A percentile compares a stretch with the other conserved stretches of the same genome.
Conservation (phyloP, 2,113 vertebrate species). For the Cichladusa arquata region DNA sequence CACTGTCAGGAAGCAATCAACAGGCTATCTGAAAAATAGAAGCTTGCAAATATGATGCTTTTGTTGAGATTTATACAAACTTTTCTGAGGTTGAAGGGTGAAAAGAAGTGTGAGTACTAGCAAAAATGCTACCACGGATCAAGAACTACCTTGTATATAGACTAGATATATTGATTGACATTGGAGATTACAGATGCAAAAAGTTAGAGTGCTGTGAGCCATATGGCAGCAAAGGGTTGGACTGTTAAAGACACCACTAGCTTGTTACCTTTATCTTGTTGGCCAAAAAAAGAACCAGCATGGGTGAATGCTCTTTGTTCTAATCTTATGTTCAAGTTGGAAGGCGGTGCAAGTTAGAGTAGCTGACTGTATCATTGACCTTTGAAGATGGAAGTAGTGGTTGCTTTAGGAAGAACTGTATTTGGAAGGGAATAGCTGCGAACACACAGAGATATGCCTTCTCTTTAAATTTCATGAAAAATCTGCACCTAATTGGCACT, state of each 20-base stretch:
- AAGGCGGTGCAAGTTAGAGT: background rate
- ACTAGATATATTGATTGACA: background rate
- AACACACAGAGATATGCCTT: background rate
- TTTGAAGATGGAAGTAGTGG: background rate
- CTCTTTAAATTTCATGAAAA: background rate
- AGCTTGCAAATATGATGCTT: background rate
- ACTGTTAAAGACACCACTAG: background rate
- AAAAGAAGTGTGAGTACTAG: background rate
- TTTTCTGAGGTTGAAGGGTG: background rate
- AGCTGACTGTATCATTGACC: background rate
- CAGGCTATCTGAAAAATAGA: background rate
- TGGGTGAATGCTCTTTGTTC: background rate
- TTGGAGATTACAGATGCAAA: background rate
- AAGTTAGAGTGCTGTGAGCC: background rate
- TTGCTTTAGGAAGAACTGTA: background rate
- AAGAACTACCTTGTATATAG: background rate
- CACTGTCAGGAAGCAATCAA: background rate
- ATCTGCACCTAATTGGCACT: background rate
- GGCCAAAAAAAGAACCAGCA: background rate
- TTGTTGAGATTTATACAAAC: background rate
- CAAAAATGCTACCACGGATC: background rate
- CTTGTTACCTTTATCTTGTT: background rate
- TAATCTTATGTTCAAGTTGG: background rate
- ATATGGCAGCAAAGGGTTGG: background rate
- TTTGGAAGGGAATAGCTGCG: background rate